A percentile compares a stretch with the other conserved stretches of the same genome.
phyloP scores from a whole-genome alignment of 2,888 invertebrate genomes.

The Poecilus cupreus region DNA sequence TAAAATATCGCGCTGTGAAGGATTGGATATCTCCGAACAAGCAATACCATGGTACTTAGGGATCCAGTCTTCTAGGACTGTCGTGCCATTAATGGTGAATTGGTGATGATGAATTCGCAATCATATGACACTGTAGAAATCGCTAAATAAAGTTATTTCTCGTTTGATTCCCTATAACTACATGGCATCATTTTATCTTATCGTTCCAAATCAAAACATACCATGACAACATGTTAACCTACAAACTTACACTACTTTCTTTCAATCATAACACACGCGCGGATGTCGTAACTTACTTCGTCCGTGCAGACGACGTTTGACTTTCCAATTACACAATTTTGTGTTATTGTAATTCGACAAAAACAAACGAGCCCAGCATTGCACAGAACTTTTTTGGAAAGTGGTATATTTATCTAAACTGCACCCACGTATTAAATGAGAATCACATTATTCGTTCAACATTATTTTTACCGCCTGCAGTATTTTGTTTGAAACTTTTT shows the following conservation, averaged over 20 bases:
- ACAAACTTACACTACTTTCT: constrained; percentile 47
- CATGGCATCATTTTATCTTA: not conserved
- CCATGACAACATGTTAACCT: constrained; percentile 21
- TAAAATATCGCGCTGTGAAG: too few relatives aligned
- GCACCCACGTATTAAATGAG: too few relatives aligned
- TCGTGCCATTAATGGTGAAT: too few relatives aligned
- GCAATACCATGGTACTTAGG: too few relatives aligned
- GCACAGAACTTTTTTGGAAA: not conserved
- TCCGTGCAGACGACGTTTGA: constrained; percentile 18
- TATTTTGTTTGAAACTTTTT: too few relatives aligned
- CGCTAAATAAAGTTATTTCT: too few relatives aligned
- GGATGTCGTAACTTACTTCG: constrained; percentile 42
- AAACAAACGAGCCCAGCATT: constrained; percentile 10
- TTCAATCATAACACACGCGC: constrained; percentile 38
- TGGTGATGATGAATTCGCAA: too few relatives aligned
- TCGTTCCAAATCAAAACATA: constrained; percentile 18
- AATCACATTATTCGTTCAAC: too few relatives aligned
- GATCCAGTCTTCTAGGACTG: too few relatives aligned
- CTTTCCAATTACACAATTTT: constrained; percentile 50
- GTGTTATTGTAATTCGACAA: constrained; percentile 42
- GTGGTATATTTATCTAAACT: not conserved
- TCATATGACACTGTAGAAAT: too few relatives aligned
- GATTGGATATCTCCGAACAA: too few relatives aligned
- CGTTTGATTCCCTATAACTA: not conserved
- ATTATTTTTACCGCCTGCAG: too few relatives aligned